phyloP scores from a whole-genome alignment of 2,888 invertebrate species.

The Drosophila colorata region DNA sequence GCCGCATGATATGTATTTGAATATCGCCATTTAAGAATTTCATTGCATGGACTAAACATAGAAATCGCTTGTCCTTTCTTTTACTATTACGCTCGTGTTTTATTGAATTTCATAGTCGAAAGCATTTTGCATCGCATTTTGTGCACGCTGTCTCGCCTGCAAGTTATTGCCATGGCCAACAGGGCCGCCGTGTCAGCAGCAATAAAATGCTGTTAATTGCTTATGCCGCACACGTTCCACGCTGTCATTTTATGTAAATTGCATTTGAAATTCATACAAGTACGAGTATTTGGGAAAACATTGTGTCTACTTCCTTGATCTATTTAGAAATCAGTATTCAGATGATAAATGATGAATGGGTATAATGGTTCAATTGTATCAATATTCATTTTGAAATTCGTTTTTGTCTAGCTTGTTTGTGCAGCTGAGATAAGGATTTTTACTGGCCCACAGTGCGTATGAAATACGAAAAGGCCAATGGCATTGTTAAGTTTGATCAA shows the following conservation, averaged over 20 bases:
- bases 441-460: slow-evolving; percentile 44
- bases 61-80: slow-evolving; percentile 23
- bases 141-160: slow-evolving; percentile 33
- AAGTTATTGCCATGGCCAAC: slow-evolving; percentile 43
- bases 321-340: slow-evolving; percentile 18
- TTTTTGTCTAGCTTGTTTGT: slow-evolving; percentile 7
- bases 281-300: slow-evolving; percentile 19
- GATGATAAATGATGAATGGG: slow-evolving; percentile 13
- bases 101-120: slow-evolving; percentile 39
- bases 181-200: slow-evolving; percentile 14
- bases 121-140: slow-evolving; percentile 19
- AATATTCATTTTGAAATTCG: slow-evolving; percentile 45
- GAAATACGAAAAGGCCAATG: slow-evolving; percentile 18
- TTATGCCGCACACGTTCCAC: slow-evolving; percentile 65
- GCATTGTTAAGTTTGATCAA: slow-evolving; percentile 11
- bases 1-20: not conserved
- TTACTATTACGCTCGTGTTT: slow-evolving; percentile 23
- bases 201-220: slow-evolving; percentile 71
- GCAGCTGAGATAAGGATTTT: slow-evolving; percentile 3
- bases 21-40: slow-evolving; percentile 23
- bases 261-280: slow-evolving; percentile 17
- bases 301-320: slow-evolving; percentile 22
- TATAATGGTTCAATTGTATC: slow-evolving; percentile 26
- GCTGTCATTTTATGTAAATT: slow-evolving; percentile 54
- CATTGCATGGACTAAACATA: slow-evolving; percentile 26